A percentile compares a stretch with the other conserved stretches of the same genome.
Evolutionary conservation across 1,140 invertebrate genomes (phyloP).

Genomic region (Bombus breviceps): DNA sequence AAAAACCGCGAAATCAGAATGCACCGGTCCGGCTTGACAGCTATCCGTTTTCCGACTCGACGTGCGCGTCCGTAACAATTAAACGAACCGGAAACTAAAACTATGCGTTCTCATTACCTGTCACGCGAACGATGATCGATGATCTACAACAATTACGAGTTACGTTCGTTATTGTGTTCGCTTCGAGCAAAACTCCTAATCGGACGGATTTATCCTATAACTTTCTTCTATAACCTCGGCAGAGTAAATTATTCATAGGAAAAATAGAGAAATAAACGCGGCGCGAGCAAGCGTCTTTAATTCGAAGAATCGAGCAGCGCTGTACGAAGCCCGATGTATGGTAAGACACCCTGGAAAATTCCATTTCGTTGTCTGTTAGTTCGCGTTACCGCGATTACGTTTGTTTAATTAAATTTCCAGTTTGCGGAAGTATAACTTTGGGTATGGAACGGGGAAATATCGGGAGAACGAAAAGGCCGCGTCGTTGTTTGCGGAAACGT

Average conservation of each 20-base stretch:
- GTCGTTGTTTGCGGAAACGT: not conserved
- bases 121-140: constrained; percentile 43
- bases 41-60: constrained; percentile 37
- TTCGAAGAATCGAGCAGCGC: too few species aligned
- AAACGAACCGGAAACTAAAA: constrained; percentile 43
- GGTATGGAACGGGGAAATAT: not conserved
- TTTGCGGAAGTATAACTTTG: not conserved
- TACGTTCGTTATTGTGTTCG: constrained; percentile 16
- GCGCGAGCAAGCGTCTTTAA: too few species aligned
- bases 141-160: constrained; percentile 17
- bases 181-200: not conserved
- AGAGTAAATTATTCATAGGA: not conserved
- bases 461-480: not conserved
- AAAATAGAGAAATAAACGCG: not conserved
- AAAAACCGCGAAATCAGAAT: constrained; percentile 9
- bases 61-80: constrained; percentile 34
- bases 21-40: constrained; percentile 5
- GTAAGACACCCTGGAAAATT: not conserved
- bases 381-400: not conserved
- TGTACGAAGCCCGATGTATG: too few species aligned
- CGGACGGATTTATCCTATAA: not conserved
- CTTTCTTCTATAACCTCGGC: not conserved
- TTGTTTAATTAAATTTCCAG: not conserved
- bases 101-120: constrained; percentile 42
- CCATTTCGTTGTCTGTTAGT: not conserved